Conservation (phyloP, 2,113 vertebrate genomes). For the Microcebus jonahi region DNA sequence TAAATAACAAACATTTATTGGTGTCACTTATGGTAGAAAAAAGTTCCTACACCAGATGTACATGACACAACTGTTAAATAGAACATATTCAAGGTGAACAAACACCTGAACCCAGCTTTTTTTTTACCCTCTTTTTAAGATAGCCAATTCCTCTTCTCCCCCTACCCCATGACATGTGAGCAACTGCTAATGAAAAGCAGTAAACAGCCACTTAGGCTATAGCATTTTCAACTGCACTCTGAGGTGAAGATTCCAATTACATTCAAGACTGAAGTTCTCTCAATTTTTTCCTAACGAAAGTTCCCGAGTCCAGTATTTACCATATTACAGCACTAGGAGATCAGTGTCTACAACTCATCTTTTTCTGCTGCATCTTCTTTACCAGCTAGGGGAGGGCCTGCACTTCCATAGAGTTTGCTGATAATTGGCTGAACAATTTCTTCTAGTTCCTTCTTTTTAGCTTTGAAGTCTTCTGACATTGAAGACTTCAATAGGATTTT, state of each 20-base stretch:
- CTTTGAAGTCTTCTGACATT: conserved; percentile 93
- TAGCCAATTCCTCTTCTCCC: conserved; percentile 67
- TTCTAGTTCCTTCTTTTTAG: conserved; percentile 97
- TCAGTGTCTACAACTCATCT: conserved; percentile 94
- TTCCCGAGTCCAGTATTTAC: conserved; percentile 92
- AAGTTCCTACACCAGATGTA: conserved; percentile 86
- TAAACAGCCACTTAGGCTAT: conserved; percentile 93
- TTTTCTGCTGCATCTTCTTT: conserved; percentile 89
- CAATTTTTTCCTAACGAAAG: conserved; percentile 88
- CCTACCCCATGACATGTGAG: conserved; percentile 80
- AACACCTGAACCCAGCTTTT: conserved; percentile 62
- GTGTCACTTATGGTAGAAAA: conserved; percentile 91
- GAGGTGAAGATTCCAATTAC: conserved; percentile 93
- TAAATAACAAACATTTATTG: conserved; percentile 94
- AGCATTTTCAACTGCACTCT: conserved; percentile 94
- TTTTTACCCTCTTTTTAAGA: conserved; percentile 70
- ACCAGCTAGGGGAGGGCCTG: conserved; percentile 89
- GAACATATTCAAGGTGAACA: conserved; percentile 82
- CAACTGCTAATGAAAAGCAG: conserved; percentile 99
- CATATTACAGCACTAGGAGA: conserved; percentile 83
- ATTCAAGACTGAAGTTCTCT: conserved; percentile 89
- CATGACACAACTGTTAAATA: conserved; percentile 93
- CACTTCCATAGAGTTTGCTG: conserved; percentile 95
- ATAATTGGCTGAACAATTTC: conserved; percentile 98
- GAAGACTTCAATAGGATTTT: neutral